Conservation (phyloP, 37 sponge, comb jelly and placozoan genomes). For the Hormiphora californensis region DNA sequence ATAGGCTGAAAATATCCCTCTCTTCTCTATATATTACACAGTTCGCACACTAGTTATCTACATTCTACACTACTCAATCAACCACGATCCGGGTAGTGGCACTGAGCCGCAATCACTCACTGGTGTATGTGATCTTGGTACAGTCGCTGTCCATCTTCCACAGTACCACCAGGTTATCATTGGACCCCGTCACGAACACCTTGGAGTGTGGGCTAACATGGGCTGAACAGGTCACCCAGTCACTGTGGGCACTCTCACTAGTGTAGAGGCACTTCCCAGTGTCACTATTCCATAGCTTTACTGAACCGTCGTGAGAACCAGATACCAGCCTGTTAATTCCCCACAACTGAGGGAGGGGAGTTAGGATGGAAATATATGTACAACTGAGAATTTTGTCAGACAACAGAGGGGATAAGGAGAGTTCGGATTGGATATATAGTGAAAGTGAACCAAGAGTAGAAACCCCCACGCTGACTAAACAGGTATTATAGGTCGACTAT, state of each 20-base stretch:
- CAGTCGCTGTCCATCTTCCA: conserved; percentile 45
- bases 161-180: conserved; percentile 28
- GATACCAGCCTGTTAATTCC: conserved; percentile 1
- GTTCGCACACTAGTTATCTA: neutral
- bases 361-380: neutral
- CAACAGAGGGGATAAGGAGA: no score
- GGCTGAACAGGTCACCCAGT: conserved; percentile 45
- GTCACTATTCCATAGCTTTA: conserved; percentile 9
- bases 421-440: no score
- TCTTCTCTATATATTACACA: no score
- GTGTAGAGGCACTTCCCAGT: conserved; percentile 14
- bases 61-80: no score
- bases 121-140: no score
- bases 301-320: conserved; percentile 48
- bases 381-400: neutral
- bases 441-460: no score
- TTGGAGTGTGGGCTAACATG: neutral
- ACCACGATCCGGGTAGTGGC: no score
- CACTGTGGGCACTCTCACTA: neutral
- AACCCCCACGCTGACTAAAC: no score
- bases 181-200: conserved; percentile 33
- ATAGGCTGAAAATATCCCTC: no score
- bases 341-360: neutral
- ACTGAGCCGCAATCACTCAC: no score
- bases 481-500: no score